Evolutionary conservation across 1,140 invertebrate species (phyloP).

Genomic region (Lutraria rhynchaena): DNA sequence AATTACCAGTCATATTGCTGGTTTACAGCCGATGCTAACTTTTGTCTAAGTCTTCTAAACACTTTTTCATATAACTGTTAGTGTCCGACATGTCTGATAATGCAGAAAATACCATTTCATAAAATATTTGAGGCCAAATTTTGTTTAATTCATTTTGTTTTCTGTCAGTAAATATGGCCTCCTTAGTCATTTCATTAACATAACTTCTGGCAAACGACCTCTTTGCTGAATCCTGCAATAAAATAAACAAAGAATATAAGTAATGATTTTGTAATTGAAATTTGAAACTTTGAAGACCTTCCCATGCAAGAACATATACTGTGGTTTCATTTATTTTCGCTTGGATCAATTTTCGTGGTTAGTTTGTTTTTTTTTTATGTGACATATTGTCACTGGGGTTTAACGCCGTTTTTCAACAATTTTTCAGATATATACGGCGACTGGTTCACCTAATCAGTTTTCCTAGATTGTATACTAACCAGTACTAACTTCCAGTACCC

Average conservation of each 20-base stretch:
- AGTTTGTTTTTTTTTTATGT: no score
- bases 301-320: no score
- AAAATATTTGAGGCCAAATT: slow-evolving; percentile 78
- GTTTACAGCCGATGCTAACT: slow-evolving; percentile 63
- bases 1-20: slow-evolving; percentile 4
- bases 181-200: slow-evolving; percentile 76
- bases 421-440: no score
- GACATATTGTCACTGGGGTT: no score
- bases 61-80: slow-evolving; percentile 77
- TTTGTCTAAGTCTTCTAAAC: slow-evolving; percentile 77
- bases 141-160: slow-evolving; percentile 74
- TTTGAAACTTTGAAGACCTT: no score
- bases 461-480: no score
- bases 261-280: no score
- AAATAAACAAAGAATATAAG: slow-evolving; percentile 24
- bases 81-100: slow-evolving; percentile 77
- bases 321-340: no score
- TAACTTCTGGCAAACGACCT: slow-evolving; percentile 72
- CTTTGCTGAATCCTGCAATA: slow-evolving; percentile 68
- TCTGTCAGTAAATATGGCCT: slow-evolving; percentile 75
- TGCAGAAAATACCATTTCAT: slow-evolving; percentile 76
- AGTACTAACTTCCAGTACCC: no score
- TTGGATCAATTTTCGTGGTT: no score
- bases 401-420: no score
- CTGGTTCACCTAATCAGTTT: no score